A percentile compares a stretch with the other conserved stretches of the same genome.
Evolutionary conservation across 2,888 invertebrate genomes (phyloP).

Genomic region (Phyllotreta striolata): DNA sequence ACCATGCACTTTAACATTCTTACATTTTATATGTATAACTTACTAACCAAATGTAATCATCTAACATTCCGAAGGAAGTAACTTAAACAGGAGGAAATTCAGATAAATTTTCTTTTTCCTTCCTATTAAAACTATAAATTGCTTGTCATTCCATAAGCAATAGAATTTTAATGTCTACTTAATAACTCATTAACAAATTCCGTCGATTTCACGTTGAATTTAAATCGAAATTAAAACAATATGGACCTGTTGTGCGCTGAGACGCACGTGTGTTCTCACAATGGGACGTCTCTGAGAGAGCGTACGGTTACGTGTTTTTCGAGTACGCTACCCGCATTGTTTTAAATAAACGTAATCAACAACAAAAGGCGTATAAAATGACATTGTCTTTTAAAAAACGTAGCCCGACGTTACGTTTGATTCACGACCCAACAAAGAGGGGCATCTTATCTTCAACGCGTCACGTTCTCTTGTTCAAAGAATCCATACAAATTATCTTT

Average conservation of each 20-base stretch:
- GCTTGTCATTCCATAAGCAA: no score
- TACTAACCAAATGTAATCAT: no score
- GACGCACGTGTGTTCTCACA: conserved; percentile 8
- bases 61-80: no score
- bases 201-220: background rate
- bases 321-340: conserved; percentile 40
- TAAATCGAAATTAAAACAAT: conserved; percentile 4
- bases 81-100: no score
- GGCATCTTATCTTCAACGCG: conserved; percentile 33
- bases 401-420: conserved; percentile 45
- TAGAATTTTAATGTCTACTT: no score
- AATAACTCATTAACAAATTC: background rate
- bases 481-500: background rate
- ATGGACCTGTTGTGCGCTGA: background rate
- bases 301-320: conserved; percentile 30
- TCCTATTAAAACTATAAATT: no score
- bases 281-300: conserved; percentile 2
- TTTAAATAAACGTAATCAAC: conserved; percentile 38
- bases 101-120: no score
- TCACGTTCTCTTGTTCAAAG: conserved; percentile 20
- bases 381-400: conserved; percentile 42
- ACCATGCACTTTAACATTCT: no score
- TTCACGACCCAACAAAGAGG: conserved; percentile 34
- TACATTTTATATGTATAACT: no score
- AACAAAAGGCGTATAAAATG: conserved; percentile 38